Conservation (phyloP, 2,888 invertebrate genomes). For the Napeogenes inachia region DNA sequence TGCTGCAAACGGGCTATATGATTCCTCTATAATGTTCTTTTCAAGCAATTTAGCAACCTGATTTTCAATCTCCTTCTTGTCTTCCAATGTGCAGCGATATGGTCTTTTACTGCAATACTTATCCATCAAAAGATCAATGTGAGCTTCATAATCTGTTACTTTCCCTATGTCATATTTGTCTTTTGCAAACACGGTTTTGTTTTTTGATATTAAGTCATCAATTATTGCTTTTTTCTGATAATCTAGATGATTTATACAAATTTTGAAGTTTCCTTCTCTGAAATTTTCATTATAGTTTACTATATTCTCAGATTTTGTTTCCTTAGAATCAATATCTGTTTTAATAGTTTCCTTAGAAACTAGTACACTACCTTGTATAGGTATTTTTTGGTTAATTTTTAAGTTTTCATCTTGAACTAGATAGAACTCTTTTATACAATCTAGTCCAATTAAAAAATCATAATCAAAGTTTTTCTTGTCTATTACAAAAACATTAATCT, state of each 20-base stretch:
- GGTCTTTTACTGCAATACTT: conserved; percentile 29
- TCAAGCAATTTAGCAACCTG: conserved; percentile 20
- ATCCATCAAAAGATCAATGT: conserved; percentile 26
- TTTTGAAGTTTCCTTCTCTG: conserved; percentile 25
- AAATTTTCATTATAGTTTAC: conserved; percentile 32
- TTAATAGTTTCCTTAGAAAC: conserved; percentile 1
- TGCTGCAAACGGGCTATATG: conserved; percentile 32
- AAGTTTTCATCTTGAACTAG: conserved; percentile 33
- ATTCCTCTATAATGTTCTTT: conserved; percentile 23
- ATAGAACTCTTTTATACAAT: conserved; percentile 32
- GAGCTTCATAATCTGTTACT: conserved; percentile 24
- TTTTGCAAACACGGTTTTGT: conserved; percentile 26
- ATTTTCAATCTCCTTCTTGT: conserved; percentile 7
- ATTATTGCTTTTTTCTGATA: conserved; percentile 23
- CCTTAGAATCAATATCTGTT: background rate
- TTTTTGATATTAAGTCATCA: conserved; percentile 19
- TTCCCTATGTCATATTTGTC: conserved; percentile 25
- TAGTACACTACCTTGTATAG: background rate
- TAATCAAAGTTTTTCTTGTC: conserved; percentile 33
- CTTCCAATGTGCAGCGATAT: conserved; percentile 25
- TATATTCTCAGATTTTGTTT: background rate
- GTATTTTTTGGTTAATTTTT: conserved; percentile 24
- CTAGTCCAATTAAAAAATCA: conserved; percentile 35
- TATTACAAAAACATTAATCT: conserved; percentile 31
- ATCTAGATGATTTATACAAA: conserved; percentile 22